A percentile compares a stretch with the other conserved stretches of the same genome.
Evolutionary conservation across 2,113 vertebrate genomes (phyloP).

Genomic region (Thamnaconus septentrionalis): DNA sequence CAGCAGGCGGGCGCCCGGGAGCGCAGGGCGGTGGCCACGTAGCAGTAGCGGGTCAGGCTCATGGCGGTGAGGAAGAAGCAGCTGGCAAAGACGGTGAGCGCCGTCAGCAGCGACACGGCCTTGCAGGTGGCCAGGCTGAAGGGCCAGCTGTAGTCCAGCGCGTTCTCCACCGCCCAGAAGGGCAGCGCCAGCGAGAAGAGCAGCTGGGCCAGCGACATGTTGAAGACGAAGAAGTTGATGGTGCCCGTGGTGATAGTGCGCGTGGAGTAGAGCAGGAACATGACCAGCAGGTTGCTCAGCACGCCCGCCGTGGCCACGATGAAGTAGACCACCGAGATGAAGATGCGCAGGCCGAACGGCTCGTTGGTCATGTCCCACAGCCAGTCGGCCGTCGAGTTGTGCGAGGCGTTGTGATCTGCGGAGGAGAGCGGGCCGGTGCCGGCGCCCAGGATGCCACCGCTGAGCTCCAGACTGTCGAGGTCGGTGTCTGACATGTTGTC

Average conservation of each 20-base stretch:
- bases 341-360: constrained; percentile 48
- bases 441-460: constrained; percentile 26
- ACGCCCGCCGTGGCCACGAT: constrained; percentile 70
- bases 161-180: constrained; percentile 75
- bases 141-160: constrained; percentile 79
- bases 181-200: constrained; percentile 75
- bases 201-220: constrained; percentile 72
- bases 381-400: constrained; percentile 7
- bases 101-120: constrained; percentile 68
- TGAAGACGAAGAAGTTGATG: constrained; percentile 76
- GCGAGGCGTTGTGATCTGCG: constrained; percentile 38
- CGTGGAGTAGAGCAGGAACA: constrained; percentile 72
- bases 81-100: constrained; percentile 73
- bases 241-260: constrained; percentile 66
- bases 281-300: constrained; percentile 72
- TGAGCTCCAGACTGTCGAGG: constrained; percentile 38
- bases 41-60: constrained; percentile 77
- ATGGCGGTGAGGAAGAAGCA: constrained; percentile 78
- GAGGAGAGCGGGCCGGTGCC: constrained; percentile 32
- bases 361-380: constrained; percentile 48
- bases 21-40: constrained; percentile 68
- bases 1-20: constrained; percentile 41
- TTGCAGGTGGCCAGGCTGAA: constrained; percentile 73
- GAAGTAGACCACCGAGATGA: constrained; percentile 71
- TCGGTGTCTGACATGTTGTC: constrained; percentile 56